phyloP scores from a whole-genome alignment of 2,113 vertebrate genomes.

The Rallus limicola region DNA sequence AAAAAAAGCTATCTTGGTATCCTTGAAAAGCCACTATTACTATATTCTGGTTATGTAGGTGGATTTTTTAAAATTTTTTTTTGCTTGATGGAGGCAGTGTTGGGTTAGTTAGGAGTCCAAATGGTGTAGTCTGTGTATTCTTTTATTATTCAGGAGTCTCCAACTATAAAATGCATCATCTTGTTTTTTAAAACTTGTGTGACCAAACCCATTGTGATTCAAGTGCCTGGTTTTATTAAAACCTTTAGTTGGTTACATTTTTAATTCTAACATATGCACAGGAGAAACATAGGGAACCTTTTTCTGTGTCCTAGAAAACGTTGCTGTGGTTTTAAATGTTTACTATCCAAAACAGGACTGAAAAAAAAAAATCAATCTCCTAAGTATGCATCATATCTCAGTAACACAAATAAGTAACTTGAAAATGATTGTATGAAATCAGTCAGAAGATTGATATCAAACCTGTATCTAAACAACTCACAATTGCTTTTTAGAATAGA shows the following conservation, averaged over 20 bases:
- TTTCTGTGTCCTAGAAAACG: background rate
- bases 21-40: conserved; percentile 4
- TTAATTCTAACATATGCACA: background rate
- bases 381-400: background rate
- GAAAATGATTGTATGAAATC: background rate
- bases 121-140: background rate
- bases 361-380: background rate
- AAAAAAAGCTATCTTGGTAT: background rate
- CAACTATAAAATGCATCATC: background rate
- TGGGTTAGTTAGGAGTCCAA: background rate
- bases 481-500: background rate
- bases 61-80: background rate
- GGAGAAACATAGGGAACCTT: background rate
- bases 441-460: background rate
- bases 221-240: background rate
- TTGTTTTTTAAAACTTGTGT: background rate
- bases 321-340: background rate
- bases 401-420: background rate
- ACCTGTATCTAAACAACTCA: background rate
- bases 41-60: background rate
- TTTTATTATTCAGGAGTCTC: background rate
- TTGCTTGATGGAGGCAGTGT: background rate
- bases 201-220: background rate
- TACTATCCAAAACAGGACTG: background rate
- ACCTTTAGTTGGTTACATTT: background rate